These are phyloP conservation scores for Amphipyra tragopoginis DNA, from an alignment of 2,888 invertebrate species.

Conservation along the genomic window DNA sequence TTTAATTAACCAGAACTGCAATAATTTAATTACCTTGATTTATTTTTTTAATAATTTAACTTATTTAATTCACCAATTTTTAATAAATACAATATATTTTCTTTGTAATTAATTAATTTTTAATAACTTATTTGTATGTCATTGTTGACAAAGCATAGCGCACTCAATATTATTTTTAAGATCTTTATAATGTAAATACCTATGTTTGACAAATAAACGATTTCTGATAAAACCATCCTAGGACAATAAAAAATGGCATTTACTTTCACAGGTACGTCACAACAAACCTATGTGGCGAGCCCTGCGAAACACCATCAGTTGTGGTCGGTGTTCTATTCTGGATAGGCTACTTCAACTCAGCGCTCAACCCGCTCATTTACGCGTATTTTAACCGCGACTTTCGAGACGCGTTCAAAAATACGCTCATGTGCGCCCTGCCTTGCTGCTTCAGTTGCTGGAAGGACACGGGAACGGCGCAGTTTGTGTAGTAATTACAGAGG, in stretches of 20 bases:
- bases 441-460: slow-evolving; percentile 95
- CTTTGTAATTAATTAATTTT: too few species aligned
- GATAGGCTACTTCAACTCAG: slow-evolving; percentile 95
- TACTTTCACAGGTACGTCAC: slow-evolving; percentile 93
- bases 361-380: slow-evolving; percentile 96
- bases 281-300: slow-evolving; percentile 94
- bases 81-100: too few species aligned
- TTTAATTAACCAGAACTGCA: too few species aligned
- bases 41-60: too few species aligned
- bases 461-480: slow-evolving; percentile 90
- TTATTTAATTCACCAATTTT: too few species aligned
- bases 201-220: too few species aligned
- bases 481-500: slow-evolving; percentile 82
- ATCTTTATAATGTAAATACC: too few species aligned
- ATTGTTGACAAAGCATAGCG: too few species aligned
- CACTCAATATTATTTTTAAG: too few species aligned
- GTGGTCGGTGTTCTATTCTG: slow-evolving; percentile 98
- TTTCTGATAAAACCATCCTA: too few species aligned
- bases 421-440: slow-evolving; percentile 95
- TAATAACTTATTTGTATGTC: too few species aligned
- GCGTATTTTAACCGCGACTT: slow-evolving; percentile 92
- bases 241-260: neutral
- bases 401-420: slow-evolving; percentile 98
- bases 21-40: too few species aligned
- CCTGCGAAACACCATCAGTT: slow-evolving; percentile 95